Base-by-base conservation (phyloP, 2,113 vertebrate species). In the Corythoichthys haematopterus region DNA sequence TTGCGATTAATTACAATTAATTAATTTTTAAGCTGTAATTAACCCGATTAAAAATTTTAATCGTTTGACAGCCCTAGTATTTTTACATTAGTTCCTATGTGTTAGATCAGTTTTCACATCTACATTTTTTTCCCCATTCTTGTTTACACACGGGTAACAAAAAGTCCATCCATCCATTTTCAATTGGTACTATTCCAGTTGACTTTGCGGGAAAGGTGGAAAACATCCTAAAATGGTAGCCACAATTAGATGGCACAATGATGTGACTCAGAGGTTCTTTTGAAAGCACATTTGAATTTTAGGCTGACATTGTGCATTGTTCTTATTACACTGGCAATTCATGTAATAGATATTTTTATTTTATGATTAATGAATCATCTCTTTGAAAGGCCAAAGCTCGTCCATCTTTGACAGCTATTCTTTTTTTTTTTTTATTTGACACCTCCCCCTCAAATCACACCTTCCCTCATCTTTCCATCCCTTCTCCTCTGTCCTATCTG, bases 391-490 rank as follows among this genome's bases (percentile, higher is more conserved):
- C 40, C 20, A 16, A 43, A 16, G 16, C 58, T 9, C 6, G 3
- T 65, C 38, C 65, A 28, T 28, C 20, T 28, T 35, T 43, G 3
- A 33, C 53, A 5, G 57, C 63, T 20, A 13, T 13, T 40, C 13
- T 68, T 65, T 33, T 45, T 7, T n/a, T 59, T 51, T 20, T 14
- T 64, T 59, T 57, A 6, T 6, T 80, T 80, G 65, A 66, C 74
- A 75, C 70, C 71, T 84, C 73, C 69, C 68, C 71, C 66, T 76
- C 65, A 82, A 79, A 79, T 82, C 71, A 64, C 72, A 76, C 59
- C 69, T 66, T 82, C 68, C 56, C 64, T 78, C 65, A 75, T 80
- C 70, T 81, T 77, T 71, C 75, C 76, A 53, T 51, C 71, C 65
- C 51, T 33, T 2, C 68, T 68, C 66, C 65, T 71, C 62, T 61